These are phyloP conservation scores for Drosophila sp. DNA, from an alignment of 1,140 invertebrate genomes.

Conservation along the genomic window DNA sequence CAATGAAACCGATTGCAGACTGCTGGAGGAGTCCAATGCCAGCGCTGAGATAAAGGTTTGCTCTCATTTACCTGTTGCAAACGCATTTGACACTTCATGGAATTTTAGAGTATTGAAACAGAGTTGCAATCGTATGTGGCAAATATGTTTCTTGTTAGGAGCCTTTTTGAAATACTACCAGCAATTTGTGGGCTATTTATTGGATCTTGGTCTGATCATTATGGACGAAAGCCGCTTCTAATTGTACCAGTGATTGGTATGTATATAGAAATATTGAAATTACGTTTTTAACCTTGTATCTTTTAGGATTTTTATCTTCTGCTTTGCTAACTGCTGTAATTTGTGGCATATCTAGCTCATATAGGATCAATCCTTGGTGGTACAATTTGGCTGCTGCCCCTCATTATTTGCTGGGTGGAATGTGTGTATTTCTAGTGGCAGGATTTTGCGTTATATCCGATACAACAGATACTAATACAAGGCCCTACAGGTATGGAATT, in stretches of 20 bases:
- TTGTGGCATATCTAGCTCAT: conserved; percentile 67
- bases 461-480: conserved; percentile 84
- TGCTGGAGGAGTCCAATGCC: conserved; percentile 84
- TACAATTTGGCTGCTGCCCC: conserved; percentile 85
- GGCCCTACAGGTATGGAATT: conserved; percentile 83
- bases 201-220: conserved; percentile 89
- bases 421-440: conserved; percentile 85
- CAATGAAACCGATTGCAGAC: conserved; percentile 84
- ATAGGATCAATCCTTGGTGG: conserved; percentile 85
- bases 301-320: conserved; percentile 65
- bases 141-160: conserved; percentile 85
- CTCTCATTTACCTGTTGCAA: not conserved
- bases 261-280: too few relatives aligned
- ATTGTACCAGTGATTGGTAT: conserved; percentile 85
- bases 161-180: conserved; percentile 86
- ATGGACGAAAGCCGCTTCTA: conserved; percentile 88
- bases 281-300: not conserved
- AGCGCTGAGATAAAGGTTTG: conserved; percentile 82
- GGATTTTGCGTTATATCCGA: conserved; percentile 87
- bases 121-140: conserved; percentile 86
- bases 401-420: conserved; percentile 85
- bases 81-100: not conserved
- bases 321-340: conserved; percentile 51
- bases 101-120: conserved; percentile 84
- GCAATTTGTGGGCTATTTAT: conserved; percentile 87